phyloP scores from a whole-genome alignment of 2,888 invertebrate genomes.

The Sinohyriopsis cumingii region DNA sequence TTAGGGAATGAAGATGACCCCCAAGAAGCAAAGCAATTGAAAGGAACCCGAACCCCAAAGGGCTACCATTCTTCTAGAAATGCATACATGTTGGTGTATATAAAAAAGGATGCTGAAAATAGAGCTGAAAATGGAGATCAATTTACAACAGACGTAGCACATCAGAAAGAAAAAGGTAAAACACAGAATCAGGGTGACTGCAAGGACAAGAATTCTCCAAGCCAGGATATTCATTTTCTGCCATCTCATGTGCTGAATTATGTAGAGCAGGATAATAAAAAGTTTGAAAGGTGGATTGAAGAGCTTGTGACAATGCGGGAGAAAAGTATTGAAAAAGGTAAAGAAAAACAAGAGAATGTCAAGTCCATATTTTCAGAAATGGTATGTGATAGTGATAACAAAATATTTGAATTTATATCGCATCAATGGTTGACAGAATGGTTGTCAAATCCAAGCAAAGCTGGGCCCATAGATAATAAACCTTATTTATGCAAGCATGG shows the following conservation, averaged over 20 bases:
- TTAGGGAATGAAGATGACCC: slow-evolving; percentile 74
- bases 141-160: not conserved
- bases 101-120: slow-evolving; percentile 34
- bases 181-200: slow-evolving; percentile 5
- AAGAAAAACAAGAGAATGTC: slow-evolving; percentile 59
- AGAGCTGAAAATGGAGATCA: slow-evolving; percentile 7
- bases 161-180: slow-evolving; percentile 14
- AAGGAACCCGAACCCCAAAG: slow-evolving; percentile 59
- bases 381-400: slow-evolving; percentile 24
- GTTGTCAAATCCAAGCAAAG: slow-evolving; percentile 69
- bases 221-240: slow-evolving; percentile 9
- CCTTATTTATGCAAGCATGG: slow-evolving; percentile 71
- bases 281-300: slow-evolving; percentile 71
- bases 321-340: slow-evolving; percentile 55
- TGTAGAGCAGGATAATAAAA: slow-evolving; percentile 69
- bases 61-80: slow-evolving; percentile 76
- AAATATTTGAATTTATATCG: slow-evolving; percentile 74
- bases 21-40: slow-evolving; percentile 36
- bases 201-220: not conserved
- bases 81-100: slow-evolving; percentile 80
- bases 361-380: slow-evolving; percentile 48
- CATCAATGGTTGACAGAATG: slow-evolving; percentile 76
- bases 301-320: slow-evolving; percentile 56
- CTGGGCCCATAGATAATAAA: slow-evolving; percentile 73
- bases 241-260: slow-evolving; percentile 43